phyloP scores from a whole-genome alignment of 1,140 invertebrate genomes.

The Diploscapter pachys region DNA sequence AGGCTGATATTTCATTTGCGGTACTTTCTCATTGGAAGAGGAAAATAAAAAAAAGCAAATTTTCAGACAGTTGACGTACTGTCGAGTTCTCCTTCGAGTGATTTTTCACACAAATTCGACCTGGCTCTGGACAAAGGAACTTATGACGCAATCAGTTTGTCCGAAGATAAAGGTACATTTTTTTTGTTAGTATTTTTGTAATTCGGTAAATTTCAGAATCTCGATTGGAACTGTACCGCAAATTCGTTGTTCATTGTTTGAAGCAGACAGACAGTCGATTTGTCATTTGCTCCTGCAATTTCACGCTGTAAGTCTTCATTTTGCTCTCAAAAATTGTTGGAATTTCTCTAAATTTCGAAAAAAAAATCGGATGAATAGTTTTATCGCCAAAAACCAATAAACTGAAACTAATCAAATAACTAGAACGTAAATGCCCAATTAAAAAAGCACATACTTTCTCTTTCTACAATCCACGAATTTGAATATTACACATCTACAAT shows the following conservation, averaged over 20 bases:
- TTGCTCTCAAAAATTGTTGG: no score
- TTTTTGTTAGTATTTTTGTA: constrained; percentile 1
- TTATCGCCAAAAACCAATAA: no score
- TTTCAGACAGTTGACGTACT: constrained; percentile 23
- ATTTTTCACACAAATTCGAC: constrained; percentile 58
- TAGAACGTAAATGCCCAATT: no score
- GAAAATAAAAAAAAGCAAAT: not conserved
- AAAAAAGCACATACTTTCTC: no score
- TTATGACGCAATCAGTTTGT: constrained; percentile 77
- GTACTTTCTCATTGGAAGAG: not conserved
- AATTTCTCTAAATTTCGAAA: no score
- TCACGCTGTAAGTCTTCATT: constrained; percentile 68
- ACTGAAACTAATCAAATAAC: no score
- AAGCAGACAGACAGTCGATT: constrained; percentile 65
- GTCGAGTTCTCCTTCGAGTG: not conserved
- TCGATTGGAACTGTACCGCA: constrained; percentile 30
- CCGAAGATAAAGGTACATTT: constrained; percentile 63
- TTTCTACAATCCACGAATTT: no score
- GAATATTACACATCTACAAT: no score
- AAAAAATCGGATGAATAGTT: no score
- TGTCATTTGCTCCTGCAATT: constrained; percentile 87
- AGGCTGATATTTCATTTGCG: constrained; percentile 17
- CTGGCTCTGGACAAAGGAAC: constrained; percentile 84
- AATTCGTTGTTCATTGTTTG: constrained; percentile 27
- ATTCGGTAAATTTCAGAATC: constrained; percentile 5